phyloP scores from a whole-genome alignment of 2,888 invertebrate species.

The Dorcus parallelipipedus region DNA sequence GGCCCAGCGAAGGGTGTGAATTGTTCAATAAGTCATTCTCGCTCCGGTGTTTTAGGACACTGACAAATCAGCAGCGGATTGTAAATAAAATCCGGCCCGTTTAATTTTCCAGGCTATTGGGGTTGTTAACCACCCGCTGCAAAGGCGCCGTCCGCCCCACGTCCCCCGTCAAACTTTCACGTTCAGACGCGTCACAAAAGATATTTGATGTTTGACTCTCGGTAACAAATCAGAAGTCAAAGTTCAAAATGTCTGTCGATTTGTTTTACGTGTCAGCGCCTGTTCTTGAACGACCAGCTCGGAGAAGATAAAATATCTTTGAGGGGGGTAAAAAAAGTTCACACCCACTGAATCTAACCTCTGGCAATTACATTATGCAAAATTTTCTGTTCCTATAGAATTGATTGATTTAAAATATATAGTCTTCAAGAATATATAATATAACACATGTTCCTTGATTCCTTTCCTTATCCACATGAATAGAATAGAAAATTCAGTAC shows the following conservation, averaged over 20 bases:
- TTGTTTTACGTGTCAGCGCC: neutral
- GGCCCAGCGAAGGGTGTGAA: slow-evolving; percentile 7
- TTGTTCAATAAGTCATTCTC: slow-evolving; percentile 33
- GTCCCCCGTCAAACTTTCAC: slow-evolving; percentile 1
- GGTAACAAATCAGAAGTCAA: neutral
- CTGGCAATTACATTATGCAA: too few relatives aligned
- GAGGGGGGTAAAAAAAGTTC: too few relatives aligned
- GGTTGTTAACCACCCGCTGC: slow-evolving; percentile 25
- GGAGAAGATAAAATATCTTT: too few relatives aligned
- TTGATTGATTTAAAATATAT: too few relatives aligned
- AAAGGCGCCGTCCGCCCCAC: neutral
- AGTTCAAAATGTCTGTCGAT: neutral
- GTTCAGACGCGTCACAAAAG: slow-evolving; percentile 1
- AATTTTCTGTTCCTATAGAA: too few relatives aligned
- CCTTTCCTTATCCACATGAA: too few relatives aligned
- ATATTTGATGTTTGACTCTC: slow-evolving; percentile 2
- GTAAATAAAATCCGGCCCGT: slow-evolving; percentile 36
- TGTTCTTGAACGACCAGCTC: too few relatives aligned
- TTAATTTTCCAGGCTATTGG: slow-evolving; percentile 39
- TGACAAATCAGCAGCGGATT: slow-evolving; percentile 34
- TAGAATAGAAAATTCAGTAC: too few relatives aligned
- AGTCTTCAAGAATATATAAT: too few relatives aligned
- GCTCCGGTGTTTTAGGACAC: slow-evolving; percentile 32
- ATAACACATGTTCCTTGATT: too few relatives aligned
- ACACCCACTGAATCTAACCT: too few relatives aligned